phyloP scores from a whole-genome alignment of 2,113 vertebrate species.

The Cyprinodon brontotheroides region DNA sequence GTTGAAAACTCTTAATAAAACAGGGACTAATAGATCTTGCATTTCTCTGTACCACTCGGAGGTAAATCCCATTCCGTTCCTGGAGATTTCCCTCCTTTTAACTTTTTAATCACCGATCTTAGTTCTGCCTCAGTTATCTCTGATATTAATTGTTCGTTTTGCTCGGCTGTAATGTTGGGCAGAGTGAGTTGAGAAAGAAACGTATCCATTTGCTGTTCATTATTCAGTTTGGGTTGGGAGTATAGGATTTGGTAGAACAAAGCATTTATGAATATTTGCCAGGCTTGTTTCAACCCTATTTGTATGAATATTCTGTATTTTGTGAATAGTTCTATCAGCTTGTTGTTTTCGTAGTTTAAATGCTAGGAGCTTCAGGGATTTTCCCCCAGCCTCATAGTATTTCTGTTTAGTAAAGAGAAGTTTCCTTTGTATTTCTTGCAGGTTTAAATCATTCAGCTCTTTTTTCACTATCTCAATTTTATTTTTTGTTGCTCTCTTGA shows the following conservation, averaged over 20 bases:
- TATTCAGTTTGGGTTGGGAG: too few relatives aligned
- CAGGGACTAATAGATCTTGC: too few relatives aligned
- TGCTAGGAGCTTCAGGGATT: background rate
- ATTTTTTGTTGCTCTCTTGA: background rate
- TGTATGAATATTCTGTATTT: background rate
- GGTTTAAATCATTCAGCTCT: background rate
- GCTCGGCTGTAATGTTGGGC: background rate
- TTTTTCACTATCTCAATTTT: background rate
- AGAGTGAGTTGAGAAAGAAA: background rate
- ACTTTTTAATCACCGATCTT: too few relatives aligned
- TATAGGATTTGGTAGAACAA: too few relatives aligned
- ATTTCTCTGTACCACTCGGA: too few relatives aligned
- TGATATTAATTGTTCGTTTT: background rate
- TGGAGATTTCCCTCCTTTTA: too few relatives aligned
- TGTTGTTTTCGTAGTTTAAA: constrained; percentile 3
- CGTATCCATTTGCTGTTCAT: background rate
- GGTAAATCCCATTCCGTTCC: too few relatives aligned
- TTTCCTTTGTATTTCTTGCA: background rate
- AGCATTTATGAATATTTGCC: background rate
- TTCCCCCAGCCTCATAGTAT: background rate
- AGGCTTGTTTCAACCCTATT: background rate
- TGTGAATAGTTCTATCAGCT: background rate
- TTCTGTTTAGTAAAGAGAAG: constrained; percentile 2
- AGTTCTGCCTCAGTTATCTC: too few relatives aligned
- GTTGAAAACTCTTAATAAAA: too few relatives aligned